Conservation (phyloP, 2,888 invertebrate species). For the Ichneumon xanthorius region DNA sequence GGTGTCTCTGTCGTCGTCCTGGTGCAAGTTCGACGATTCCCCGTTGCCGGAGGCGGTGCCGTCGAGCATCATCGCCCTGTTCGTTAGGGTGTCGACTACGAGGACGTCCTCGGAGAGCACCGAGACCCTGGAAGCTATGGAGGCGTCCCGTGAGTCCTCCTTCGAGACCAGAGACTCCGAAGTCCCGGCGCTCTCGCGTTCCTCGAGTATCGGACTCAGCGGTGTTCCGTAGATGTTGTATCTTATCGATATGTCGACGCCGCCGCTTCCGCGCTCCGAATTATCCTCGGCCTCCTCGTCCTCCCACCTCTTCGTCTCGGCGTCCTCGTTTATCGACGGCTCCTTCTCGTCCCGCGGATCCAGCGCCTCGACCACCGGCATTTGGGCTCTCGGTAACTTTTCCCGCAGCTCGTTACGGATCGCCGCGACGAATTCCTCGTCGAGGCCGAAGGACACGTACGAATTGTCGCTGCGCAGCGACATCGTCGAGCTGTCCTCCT, state of each 20-base stretch:
- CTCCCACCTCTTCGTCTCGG: conserved; percentile 78
- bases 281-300: conserved; percentile 82
- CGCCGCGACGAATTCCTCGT: conserved; percentile 90
- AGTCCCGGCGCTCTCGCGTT: conserved; percentile 85
- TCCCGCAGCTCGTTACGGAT: conserved; percentile 90
- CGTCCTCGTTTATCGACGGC: conserved; percentile 73
- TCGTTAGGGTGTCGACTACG: conserved; percentile 85
- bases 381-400: conserved; percentile 90
- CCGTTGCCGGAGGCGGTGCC: conserved; percentile 67
- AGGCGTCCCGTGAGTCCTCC: conserved; percentile 83
- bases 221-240: conserved; percentile 87
- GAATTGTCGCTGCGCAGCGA: conserved; percentile 85
- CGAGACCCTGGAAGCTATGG: conserved; percentile 79
- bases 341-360: conserved; percentile 80
- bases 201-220: conserved; percentile 88
- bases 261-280: conserved; percentile 77
- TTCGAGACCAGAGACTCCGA: conserved; percentile 81
- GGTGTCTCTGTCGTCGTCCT: conserved; percentile 76
- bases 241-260: conserved; percentile 83
- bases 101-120: conserved; percentile 84
- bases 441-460: conserved; percentile 87
- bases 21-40: conserved; percentile 70
- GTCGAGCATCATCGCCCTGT: conserved; percentile 84
- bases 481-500: conserved; percentile 85
- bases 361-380: conserved; percentile 80